A percentile compares a stretch with the other conserved stretches of the same genome.
Conservation (phyloP, 1,140 invertebrate species). For the Nilaparvata lugens region DNA sequence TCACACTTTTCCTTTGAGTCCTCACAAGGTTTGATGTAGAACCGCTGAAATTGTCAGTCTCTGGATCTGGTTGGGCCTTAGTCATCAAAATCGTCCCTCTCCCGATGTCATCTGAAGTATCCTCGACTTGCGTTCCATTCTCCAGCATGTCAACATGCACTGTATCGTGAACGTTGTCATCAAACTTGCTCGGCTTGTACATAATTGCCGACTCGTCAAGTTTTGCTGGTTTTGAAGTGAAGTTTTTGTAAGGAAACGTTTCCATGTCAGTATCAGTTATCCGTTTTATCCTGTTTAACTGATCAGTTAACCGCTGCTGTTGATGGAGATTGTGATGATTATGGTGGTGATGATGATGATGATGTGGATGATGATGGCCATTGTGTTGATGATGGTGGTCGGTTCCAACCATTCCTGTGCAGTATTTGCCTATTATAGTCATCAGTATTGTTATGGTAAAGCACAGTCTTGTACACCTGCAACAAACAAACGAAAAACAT, state of each 20-base stretch:
- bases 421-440: too few relatives aligned
- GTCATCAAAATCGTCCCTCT: slow-evolving; percentile 9
- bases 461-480: too few relatives aligned
- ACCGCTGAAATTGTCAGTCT: too few relatives aligned
- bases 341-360: too few relatives aligned
- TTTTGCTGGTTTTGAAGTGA: background rate
- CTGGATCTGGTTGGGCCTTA: background rate
- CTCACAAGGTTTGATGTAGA: too few relatives aligned
- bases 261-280: background rate
- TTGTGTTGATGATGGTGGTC: too few relatives aligned
- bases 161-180: slow-evolving; percentile 25
- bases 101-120: slow-evolving; percentile 6
- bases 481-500: too few relatives aligned
- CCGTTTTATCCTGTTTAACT: background rate
- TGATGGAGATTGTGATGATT: too few relatives aligned
- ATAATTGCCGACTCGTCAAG: background rate
- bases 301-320: background rate
- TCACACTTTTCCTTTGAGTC: too few relatives aligned
- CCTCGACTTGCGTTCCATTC: slow-evolving; percentile 12
- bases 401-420: too few relatives aligned
- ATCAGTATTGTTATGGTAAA: too few relatives aligned
- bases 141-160: slow-evolving; percentile 7
- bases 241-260: background rate
- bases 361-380: too few relatives aligned
- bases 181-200: slow-evolving; percentile 26